Base-by-base conservation (phyloP, 2,113 vertebrate genomes). In the Euleptes europaea region DNA sequence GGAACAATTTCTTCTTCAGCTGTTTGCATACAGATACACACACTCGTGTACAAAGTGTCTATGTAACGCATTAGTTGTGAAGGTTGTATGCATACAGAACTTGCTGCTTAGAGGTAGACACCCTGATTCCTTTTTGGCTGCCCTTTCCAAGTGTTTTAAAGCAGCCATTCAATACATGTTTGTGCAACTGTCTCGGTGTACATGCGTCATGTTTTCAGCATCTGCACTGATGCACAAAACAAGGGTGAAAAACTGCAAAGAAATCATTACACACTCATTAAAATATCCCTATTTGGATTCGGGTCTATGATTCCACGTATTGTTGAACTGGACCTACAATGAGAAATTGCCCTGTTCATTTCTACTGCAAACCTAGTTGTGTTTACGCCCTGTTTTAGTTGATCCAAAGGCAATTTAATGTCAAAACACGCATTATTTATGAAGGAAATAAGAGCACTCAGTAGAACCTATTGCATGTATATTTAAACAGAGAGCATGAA, bases 401-500 rank as follows among this genome's bases (percentile, higher is more conserved):
- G 38, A 12, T 40, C 38, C 35, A 70, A 54, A 84, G 44, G 6
- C 47, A 78, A 78, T 70, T 78, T 78, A 28, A 85, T 35, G 28
- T 78, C 49, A 78, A 57, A 42, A 6, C 72, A 26, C 23, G 13
- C 10, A 47, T 79, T 72, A 79, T 79, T 40, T 80, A 35, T 76
- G 14, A 86, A 80, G n/a, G 26, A 33, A 44, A 86, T 63, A 28
- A 38, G 82, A 49, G n/a, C 33, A 35, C 72, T 82, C 0, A 0
- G 38, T 81, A 40, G 26, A 73, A 92, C 57, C 33, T 71, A 51
- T n/a, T 87, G 67, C 69, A 63, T 7, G 1, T 7, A 90, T 31
- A 7, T 86, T 83, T 78, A 86, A 86, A 21, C 23, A 31, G 2
- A 83, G 28, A 81, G 77, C 51, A 84, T 88, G 84, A 84, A 84